These are phyloP conservation scores for Percina caprodes DNA, from an alignment of 2,113 vertebrate genomes.

Conservation along the genomic window DNA sequence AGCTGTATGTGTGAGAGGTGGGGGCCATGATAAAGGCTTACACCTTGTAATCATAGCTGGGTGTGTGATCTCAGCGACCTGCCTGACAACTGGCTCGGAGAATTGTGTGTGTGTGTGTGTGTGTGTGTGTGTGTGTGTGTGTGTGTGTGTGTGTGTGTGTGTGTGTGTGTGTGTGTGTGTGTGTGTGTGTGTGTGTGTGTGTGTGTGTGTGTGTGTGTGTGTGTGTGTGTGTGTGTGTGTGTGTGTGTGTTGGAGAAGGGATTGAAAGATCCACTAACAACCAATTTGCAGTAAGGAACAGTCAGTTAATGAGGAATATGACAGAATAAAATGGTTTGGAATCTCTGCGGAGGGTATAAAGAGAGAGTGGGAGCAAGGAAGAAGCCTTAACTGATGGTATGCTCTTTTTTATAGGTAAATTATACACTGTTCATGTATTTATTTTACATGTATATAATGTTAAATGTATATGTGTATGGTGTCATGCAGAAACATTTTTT, in stretches of 20 bases:
- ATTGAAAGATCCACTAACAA: conserved; percentile 22
- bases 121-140: background rate
- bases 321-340: conserved; percentile 9
- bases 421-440: too few species aligned
- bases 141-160: conserved; percentile 18
- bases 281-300: conserved; percentile 18
- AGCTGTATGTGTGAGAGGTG: conserved; percentile 66
- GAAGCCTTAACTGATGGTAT: background rate
- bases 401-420: background rate
- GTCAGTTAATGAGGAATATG: conserved; percentile 34
- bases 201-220: conserved; percentile 16
- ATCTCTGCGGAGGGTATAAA: background rate
- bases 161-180: background rate
- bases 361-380: background rate
- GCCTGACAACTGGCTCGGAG: conserved; percentile 47
- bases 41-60: conserved; percentile 77
- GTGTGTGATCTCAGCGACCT: conserved; percentile 66
- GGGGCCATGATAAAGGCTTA: conserved; percentile 70
- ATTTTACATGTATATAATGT: too few species aligned
- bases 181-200: conserved; percentile 17
- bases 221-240: conserved; percentile 12
- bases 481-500: too few species aligned
- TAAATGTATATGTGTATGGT: too few species aligned
- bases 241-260: background rate
- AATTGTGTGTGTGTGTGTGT: background rate